phyloP scores from a whole-genome alignment of 2,888 invertebrate species.

The Lasioglossum malachurum region DNA sequence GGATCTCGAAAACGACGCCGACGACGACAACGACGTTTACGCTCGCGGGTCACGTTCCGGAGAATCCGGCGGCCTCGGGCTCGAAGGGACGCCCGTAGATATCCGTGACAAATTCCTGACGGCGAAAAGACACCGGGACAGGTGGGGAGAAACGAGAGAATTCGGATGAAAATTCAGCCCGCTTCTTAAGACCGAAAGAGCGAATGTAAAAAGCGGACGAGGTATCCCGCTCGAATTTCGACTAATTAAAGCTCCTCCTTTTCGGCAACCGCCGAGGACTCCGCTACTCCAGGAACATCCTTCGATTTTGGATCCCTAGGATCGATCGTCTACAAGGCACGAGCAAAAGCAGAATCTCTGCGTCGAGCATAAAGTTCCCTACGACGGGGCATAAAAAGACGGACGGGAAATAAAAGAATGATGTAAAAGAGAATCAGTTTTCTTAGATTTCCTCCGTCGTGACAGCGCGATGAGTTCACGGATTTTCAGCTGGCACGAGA shows the following conservation, averaged over 20 bases:
- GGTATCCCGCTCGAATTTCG: neutral
- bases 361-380: neutral
- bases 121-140: neutral
- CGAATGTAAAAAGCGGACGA: neutral
- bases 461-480: neutral
- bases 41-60: neutral
- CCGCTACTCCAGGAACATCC: neutral
- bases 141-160: neutral
- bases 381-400: neutral
- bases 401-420: neutral
- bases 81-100: neutral
- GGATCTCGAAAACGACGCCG: neutral
- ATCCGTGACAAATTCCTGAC: neutral
- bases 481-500: neutral
- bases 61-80: neutral
- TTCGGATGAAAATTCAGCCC: neutral
- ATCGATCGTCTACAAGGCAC: neutral
- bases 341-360: neutral
- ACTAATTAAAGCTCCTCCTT: neutral
- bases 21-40: neutral
- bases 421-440: constrained; percentile 13
- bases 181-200: neutral
- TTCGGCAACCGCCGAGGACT: neutral
- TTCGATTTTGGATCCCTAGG: neutral
- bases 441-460: neutral